These are phyloP conservation scores for Meganola albula DNA, from an alignment of 2,888 invertebrate genomes.

Conservation along the genomic window DNA sequence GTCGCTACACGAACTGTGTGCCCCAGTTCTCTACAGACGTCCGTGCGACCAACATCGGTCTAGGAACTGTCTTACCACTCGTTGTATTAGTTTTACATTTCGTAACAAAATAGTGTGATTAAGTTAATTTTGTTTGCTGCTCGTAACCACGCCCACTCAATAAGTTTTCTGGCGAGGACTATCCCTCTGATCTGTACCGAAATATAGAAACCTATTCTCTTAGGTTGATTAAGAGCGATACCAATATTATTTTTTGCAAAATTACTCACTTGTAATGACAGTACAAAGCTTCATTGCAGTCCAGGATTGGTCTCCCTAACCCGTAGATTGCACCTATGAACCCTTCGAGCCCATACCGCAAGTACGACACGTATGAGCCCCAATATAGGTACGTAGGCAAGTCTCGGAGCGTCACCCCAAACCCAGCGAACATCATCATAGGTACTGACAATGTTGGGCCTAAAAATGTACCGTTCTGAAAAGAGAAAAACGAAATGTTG, in stretches of 20 bases:
- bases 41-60: no score
- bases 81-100: no score
- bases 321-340: conserved; percentile 91
- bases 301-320: conserved; percentile 82
- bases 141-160: no score
- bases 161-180: no score
- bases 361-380: conserved; percentile 94
- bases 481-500: not conserved
- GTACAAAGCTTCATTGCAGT: conserved; percentile 86
- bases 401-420: conserved; percentile 93
- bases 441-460: conserved; percentile 95
- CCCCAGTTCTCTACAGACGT: no score
- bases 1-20: no score
- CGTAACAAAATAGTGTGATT: no score
- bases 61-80: no score
- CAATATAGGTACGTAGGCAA: conserved; percentile 91
- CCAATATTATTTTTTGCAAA: not conserved
- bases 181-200: not conserved
- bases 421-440: conserved; percentile 98
- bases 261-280: conserved; percentile 84
- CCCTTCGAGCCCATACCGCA: conserved; percentile 94
- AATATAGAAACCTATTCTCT: not conserved
- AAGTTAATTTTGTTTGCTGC: no score
- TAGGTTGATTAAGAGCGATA: not conserved
- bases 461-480: conserved; percentile 94